Base-by-base conservation (phyloP, 2,888 invertebrate genomes). In the Eupithecia insigniata region DNA sequence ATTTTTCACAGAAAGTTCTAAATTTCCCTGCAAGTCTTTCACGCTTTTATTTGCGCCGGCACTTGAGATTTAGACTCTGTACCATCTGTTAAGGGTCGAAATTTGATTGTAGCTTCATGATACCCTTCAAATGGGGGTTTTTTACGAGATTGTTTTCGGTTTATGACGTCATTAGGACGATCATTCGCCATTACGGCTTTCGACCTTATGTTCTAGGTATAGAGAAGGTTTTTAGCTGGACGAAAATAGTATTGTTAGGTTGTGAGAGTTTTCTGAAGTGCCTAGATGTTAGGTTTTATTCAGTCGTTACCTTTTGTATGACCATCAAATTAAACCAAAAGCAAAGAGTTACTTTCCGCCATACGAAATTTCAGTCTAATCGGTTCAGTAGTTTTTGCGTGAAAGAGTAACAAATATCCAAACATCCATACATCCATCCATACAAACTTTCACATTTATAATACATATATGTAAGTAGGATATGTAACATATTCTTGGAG, bases 91-190 rank as follows among this genome's bases (percentile, higher is more conserved):
- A 70, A 73, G 74, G 71, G 70, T 69, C 75, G 72, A 76, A 76
- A 69, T 79, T 79, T 76, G 79, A 81, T 76, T 74, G 77, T 70
- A 76, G 70, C 72, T 74, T 69, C 76, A 78, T 80, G 79, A 80
- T 81, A 81, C 76, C 76, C 72, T 76, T 67, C 69, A 70, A 78
- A 80, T 73, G 73, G 74, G 61, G 70, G 72, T 79, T 76, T 77
- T 85, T 87, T 84, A 86, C 78, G 84, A 85, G 80, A 84, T 81
- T 85, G 82, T 83, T 85, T 79, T 83, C 76, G 78, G 76, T 84
- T 84, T 82, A 85, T 82, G 79, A 79, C 78, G 67, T 81, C 74
- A 81, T 75, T 79, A 79, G 80, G 71, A 70, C 61, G 71, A 69
- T 78, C 75, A 73, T 74, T 78, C 78, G 80, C 77, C 67, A 70